These are phyloP conservation scores for Actinia equina DNA, from an alignment of 64 coral and sea anemone species.

Conservation along the genomic window DNA sequence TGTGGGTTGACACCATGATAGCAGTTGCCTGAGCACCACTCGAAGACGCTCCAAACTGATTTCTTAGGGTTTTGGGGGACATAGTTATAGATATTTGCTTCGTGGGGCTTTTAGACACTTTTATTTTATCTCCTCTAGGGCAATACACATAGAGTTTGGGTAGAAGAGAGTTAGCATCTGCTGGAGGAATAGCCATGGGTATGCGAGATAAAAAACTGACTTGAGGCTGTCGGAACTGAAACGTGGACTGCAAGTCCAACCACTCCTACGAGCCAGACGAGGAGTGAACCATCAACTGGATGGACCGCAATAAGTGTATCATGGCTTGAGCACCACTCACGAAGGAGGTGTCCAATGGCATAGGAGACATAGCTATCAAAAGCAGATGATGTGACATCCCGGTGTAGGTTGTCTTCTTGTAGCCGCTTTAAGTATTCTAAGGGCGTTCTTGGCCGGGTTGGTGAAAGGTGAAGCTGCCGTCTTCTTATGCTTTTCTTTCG, in stretches of 20 bases:
- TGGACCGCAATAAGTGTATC: conserved; percentile 90
- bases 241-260: conserved; percentile 70
- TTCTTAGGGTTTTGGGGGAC: conserved; percentile 31
- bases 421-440: conserved; percentile 80
- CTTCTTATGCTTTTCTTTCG: conserved; percentile 26
- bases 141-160: conserved; percentile 91
- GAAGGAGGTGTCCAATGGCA: conserved; percentile 63
- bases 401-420: conserved; percentile 56
- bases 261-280: conserved; percentile 95
- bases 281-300: conserved; percentile 91
- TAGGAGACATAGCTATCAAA: conserved; percentile 63
- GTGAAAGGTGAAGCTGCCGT: not conserved
- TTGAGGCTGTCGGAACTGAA: conserved; percentile 88
- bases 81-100: not conserved
- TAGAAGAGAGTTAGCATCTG: conserved; percentile 91
- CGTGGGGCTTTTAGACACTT: conserved; percentile 16
- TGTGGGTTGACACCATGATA: conserved; percentile 87
- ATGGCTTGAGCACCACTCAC: conserved; percentile 83
- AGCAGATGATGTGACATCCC: conserved; percentile 43
- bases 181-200: conserved; percentile 83
- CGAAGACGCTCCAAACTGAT: conserved; percentile 28
- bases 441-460: conserved; percentile 73
- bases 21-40: conserved; percentile 74
- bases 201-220: conserved; percentile 96
- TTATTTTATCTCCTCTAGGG: conserved; percentile 63